These are phyloP conservation scores for Aplodontia rufa DNA, from an alignment of 2,113 vertebrate genomes.

Conservation along the genomic window DNA sequence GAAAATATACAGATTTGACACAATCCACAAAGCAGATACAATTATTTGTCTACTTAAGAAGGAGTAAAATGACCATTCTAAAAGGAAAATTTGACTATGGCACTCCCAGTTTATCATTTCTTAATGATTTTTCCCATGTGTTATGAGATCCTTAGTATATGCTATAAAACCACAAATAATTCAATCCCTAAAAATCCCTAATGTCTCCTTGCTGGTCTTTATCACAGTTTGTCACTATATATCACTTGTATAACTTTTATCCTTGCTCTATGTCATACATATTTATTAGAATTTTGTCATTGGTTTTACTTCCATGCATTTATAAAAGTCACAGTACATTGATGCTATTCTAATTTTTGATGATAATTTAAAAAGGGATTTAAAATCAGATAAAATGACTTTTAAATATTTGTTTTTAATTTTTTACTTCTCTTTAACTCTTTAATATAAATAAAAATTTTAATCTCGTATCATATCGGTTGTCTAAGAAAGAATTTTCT, in stretches of 20 bases:
- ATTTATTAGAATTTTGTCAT: background rate
- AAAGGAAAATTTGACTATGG: background rate
- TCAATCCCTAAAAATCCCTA: background rate
- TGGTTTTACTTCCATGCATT: background rate
- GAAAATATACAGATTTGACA: too few species aligned
- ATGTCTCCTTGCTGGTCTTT: background rate
- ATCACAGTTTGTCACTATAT: background rate
- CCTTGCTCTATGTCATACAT: background rate
- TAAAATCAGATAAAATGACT: background rate
- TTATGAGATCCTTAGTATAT: background rate
- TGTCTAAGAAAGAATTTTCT: background rate
- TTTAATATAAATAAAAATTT: background rate
- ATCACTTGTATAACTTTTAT: background rate
- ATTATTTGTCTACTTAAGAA: too few species aligned
- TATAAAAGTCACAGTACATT: background rate
- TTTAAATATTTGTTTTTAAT: background rate
- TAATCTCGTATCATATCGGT: background rate
- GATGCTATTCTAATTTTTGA: background rate
- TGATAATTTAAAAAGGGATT: background rate
- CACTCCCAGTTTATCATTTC: background rate
- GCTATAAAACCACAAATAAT: background rate
- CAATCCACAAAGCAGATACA: too few species aligned
- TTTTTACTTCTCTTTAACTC: background rate
- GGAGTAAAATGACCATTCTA: background rate
- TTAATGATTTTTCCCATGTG: background rate